phyloP scores from a whole-genome alignment of 2,888 invertebrate genomes.

The Autographa pulchrina region DNA sequence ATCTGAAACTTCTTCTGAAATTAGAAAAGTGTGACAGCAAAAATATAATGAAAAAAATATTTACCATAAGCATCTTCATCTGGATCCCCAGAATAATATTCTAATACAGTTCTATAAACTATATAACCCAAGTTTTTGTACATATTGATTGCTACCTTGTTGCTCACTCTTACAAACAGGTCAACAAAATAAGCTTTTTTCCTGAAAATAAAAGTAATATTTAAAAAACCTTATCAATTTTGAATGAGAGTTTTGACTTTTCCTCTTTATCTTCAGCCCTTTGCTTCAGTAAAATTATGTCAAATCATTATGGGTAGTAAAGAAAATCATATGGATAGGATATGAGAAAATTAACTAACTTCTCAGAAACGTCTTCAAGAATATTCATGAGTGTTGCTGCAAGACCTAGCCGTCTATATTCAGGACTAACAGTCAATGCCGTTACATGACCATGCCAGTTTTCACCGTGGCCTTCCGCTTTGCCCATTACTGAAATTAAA shows the following conservation, averaged over 20 bases:
- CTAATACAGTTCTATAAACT: conserved; percentile 98
- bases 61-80: conserved; percentile 99
- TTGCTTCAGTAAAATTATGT: too few species aligned
- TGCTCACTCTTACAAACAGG: conserved; percentile 99
- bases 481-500: conserved; percentile 96
- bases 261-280: too few species aligned
- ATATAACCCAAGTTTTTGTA: conserved; percentile 98
- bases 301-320: too few species aligned
- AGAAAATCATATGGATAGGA: background rate
- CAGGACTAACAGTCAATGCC: conserved; percentile 98
- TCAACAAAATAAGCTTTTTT: conserved; percentile 99
- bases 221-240: background rate
- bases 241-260: too few species aligned
- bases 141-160: conserved; percentile 99
- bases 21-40: too few species aligned
- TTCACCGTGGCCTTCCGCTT: conserved; percentile 98
- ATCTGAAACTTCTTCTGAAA: too few species aligned
- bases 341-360: conserved; percentile 83
- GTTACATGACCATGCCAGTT: conserved; percentile 99
- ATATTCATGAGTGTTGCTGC: conserved; percentile 98
- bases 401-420: conserved; percentile 97
- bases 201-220: conserved; percentile 88
- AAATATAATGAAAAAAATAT: conserved; percentile 4
- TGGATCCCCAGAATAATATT: conserved; percentile 99
- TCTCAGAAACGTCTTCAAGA: conserved; percentile 98